Percentiles rank a stretch among this genome's conserved stretches.
Conservation (phyloP, 2,113 vertebrate genomes). For the Zosterops lateralis region DNA sequence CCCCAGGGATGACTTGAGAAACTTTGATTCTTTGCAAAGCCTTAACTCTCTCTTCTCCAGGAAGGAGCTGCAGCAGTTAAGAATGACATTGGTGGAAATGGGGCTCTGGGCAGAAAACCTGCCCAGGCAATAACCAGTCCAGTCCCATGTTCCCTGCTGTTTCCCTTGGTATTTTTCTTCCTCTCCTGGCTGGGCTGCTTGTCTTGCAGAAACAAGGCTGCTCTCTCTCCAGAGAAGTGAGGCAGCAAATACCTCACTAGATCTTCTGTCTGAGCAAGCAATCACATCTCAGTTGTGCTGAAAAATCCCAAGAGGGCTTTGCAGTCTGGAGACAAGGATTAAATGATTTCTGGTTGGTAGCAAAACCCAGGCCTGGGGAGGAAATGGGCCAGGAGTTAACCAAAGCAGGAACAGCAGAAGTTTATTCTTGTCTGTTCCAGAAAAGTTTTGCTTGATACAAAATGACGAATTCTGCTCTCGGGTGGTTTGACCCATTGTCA, state of each 20-base stretch:
- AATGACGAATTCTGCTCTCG: not conserved
- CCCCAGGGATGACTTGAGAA: not conserved
- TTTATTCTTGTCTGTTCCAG: constrained; percentile 5
- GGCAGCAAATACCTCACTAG: not conserved
- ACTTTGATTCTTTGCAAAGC: not conserved
- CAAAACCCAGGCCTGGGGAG: not conserved
- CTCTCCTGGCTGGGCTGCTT: not conserved
- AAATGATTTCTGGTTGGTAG: not conserved
- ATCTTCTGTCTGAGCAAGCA: not conserved
- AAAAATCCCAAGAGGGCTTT: not conserved
- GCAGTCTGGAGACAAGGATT: not conserved
- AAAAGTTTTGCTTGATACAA: not conserved
- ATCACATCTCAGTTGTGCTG: not conserved
- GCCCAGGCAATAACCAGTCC: not conserved
- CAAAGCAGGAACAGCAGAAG: not conserved
- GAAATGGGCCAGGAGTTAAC: not conserved
- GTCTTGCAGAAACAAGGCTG: not conserved
- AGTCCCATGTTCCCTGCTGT: not conserved
- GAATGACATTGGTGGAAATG: not conserved
- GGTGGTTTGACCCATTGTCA: not conserved
- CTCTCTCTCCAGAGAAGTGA: not conserved
- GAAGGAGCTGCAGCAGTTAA: not conserved
- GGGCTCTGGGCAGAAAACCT: not conserved
- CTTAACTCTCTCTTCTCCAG: not conserved
- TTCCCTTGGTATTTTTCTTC: not conserved